Evolutionary conservation across 2,113 vertebrate species (phyloP), one percentile per base, ranked within the genome.

Genomic region (Eclectus roratus): DNA sequence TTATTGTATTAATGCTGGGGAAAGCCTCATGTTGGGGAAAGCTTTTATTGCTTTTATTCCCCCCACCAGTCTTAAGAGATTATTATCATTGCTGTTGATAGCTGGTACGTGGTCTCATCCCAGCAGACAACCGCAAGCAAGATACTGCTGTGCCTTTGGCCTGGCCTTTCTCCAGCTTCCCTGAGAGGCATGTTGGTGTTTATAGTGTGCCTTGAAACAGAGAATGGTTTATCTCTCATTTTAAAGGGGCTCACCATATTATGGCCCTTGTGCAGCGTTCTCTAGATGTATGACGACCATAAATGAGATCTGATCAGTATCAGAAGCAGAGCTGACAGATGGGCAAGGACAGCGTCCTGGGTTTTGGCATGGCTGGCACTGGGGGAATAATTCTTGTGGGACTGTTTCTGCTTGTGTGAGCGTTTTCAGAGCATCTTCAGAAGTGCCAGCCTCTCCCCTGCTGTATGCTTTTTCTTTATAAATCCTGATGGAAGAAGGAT

Each of bases 381-480:
- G 49, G n/a, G 61, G 23, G 28, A 82, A 77, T 95, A 95, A 96
- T 82, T 97, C 89, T 88, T 92, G 70, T 39, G 71, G 58, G 29
- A 24, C 31, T 0, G 0, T 52, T 91, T 89, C 44, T 85, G 88
- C 81, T 79, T 49, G 49, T 17, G 25, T 35, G 70, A 95, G 80
- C 21, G 0, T 52, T 95, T 92, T 91, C 58, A 43, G 80, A 80
- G 63, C 63, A 19, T 73, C 58, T 85, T 63, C 19, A 58, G 70
- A 66, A 66, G 39, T 8, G 4, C n/a, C 64, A 80, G 8, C 55
- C 21, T 71, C 63, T 12, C 29, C 31, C 91, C 70, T 71, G 41
- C 16, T 19, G 3, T 19, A 4, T 9, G 23, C 8, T 33, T 66
- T 71, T 44, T 53, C 18, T 43, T 63, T 85, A 50, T 88, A 91